phyloP scores from a whole-genome alignment of 2,888 invertebrate genomes.

The Chrysina gloriosa region DNA sequence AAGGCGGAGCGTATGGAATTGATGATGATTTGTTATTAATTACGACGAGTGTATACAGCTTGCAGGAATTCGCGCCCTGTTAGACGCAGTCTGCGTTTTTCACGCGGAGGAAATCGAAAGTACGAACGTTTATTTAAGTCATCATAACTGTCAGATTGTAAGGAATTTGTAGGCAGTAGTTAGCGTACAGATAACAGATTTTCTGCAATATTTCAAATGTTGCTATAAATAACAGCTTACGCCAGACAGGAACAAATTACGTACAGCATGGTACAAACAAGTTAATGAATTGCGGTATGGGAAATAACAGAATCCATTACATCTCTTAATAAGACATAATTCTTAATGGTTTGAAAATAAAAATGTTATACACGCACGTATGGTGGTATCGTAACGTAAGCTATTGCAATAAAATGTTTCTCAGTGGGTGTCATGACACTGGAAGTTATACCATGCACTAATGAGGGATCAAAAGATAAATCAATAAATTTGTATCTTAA shows the following conservation, averaged over 20 bases:
- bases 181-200: constrained; percentile 16
- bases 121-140: constrained; percentile 21
- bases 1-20: not conserved
- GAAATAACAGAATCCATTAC: no score
- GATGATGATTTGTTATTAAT: not conserved
- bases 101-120: constrained; percentile 7
- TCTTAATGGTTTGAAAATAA: no score
- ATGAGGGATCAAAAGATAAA: no score
- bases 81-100: constrained; percentile 13
- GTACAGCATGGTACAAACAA: no score
- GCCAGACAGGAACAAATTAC: no score
- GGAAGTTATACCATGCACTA: not conserved
- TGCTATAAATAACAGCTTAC: constrained; percentile 11
- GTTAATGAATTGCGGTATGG: no score
- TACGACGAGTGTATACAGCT: not conserved
- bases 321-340: constrained; percentile 5
- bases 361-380: not conserved
- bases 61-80: constrained; percentile 1
- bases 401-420: not conserved
- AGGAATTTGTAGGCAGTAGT: constrained; percentile 25
- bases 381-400: not conserved
- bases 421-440: not conserved
- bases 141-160: constrained; percentile 23
- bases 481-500: not conserved
- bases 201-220: constrained; percentile 27